Conservation (phyloP, 2,797 vertebrate genomes). For the Rhincodon typus region DNA sequence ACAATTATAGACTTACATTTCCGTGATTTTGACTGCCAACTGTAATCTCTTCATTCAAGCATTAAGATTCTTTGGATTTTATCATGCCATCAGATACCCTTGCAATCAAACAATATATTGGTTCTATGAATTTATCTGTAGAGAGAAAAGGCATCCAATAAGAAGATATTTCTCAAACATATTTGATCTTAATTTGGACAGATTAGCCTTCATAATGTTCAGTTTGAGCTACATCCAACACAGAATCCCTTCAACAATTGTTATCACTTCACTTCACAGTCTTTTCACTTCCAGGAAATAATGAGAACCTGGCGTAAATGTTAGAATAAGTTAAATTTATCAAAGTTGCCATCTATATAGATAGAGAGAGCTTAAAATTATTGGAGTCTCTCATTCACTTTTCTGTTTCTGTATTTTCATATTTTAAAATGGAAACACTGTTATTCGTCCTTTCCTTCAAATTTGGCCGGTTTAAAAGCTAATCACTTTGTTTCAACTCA, state of each 20-base stretch:
- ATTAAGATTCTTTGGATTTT: neutral
- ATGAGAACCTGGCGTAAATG: neutral
- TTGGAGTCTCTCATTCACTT: neutral
- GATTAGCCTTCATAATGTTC: neutral
- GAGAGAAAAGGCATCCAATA: neutral
- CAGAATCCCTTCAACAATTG: neutral
- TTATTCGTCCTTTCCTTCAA: neutral
- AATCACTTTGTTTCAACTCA: neutral
- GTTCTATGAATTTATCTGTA: neutral
- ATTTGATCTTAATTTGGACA: neutral
- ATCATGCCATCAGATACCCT: neutral
- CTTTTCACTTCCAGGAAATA: neutral
- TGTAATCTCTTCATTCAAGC: neutral
- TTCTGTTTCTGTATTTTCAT: neutral
- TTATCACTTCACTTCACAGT: neutral
- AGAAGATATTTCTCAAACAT: neutral
- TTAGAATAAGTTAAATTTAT: neutral
- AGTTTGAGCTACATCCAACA: neutral
- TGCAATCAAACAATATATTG: neutral
- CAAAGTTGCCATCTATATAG: neutral
- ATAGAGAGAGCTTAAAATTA: neutral
- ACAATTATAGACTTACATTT: neutral
- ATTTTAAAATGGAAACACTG: neutral
- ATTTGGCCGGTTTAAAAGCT: neutral
- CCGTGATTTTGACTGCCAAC: neutral